phyloP scores from a whole-genome alignment of 2,797 vertebrate genomes.

The Momotus momota region DNA sequence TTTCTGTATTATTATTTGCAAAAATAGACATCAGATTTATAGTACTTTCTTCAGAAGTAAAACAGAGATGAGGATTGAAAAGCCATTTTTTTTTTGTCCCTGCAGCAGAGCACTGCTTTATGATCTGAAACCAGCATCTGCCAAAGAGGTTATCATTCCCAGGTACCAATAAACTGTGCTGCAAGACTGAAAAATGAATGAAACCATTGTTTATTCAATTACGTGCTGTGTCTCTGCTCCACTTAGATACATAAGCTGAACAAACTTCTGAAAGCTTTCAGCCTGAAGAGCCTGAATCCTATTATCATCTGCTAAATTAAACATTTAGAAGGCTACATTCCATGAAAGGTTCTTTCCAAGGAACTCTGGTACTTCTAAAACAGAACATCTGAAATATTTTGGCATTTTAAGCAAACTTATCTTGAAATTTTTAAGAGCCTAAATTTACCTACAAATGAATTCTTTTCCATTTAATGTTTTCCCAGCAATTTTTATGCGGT shows the following conservation, averaged over 20 bases:
- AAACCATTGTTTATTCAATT: slow-evolving; percentile 28
- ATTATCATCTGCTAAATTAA: slow-evolving; percentile 17
- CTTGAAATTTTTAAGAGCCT: background rate
- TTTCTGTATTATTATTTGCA: background rate
- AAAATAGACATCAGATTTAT: background rate
- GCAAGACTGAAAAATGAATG: slow-evolving; percentile 6
- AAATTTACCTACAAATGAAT: background rate
- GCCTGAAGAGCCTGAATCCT: background rate
- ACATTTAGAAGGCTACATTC: background rate
- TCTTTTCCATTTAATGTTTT: background rate
- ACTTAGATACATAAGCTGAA: slow-evolving; percentile 9
- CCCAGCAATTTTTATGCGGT: background rate
- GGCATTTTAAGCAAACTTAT: background rate
- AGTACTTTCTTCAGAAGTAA: background rate
- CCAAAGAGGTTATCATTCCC: background rate
- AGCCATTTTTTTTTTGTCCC: background rate
- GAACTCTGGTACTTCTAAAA: background rate
- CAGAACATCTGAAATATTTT: background rate
- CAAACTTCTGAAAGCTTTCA: slow-evolving; percentile 10
- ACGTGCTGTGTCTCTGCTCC: background rate
- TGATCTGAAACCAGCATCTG: background rate
- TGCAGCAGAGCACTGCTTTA: background rate
- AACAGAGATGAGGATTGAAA: background rate
- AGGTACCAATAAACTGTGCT: background rate
- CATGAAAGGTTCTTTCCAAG: background rate